A percentile compares a stretch with the other conserved stretches of the same genome.
Evolutionary conservation across 2,797 vertebrate species (phyloP).

Genomic region (Enteromius treurensis): DNA sequence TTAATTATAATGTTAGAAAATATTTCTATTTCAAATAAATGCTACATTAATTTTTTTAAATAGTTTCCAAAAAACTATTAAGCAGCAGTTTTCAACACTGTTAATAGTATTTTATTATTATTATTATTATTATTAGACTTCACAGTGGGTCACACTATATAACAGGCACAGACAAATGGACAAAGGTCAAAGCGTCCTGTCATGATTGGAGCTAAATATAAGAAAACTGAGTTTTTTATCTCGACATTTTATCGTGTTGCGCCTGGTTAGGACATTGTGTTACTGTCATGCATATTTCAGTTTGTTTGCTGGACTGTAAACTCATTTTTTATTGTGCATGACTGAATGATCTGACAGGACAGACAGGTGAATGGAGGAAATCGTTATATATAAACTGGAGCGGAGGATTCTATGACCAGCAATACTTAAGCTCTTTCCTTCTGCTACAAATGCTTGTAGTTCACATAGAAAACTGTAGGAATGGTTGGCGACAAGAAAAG

Average conservation of each 20-base stretch:
- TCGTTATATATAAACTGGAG: background rate
- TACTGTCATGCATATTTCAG: background rate
- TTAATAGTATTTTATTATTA: background rate
- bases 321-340: background rate
- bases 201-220: background rate
- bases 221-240: constrained; percentile 7
- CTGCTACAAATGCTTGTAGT: background rate
- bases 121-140: background rate
- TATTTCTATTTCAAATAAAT: background rate
- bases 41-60: no score
- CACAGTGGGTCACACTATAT: background rate
- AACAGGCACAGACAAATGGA: background rate
- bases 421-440: constrained; percentile 15
- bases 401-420: constrained; percentile 8
- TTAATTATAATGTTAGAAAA: background rate
- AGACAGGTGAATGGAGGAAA: background rate
- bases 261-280: background rate
- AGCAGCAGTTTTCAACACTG: background rate
- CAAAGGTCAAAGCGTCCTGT: background rate
- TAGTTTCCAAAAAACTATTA: background rate
- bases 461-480: background rate
- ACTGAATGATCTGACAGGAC: background rate
- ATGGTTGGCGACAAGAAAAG: background rate
- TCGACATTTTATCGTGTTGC: background rate
- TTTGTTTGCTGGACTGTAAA: background rate